Conservation (phyloP, 2,113 vertebrate species). For the Mystacornis crossleyi region DNA sequence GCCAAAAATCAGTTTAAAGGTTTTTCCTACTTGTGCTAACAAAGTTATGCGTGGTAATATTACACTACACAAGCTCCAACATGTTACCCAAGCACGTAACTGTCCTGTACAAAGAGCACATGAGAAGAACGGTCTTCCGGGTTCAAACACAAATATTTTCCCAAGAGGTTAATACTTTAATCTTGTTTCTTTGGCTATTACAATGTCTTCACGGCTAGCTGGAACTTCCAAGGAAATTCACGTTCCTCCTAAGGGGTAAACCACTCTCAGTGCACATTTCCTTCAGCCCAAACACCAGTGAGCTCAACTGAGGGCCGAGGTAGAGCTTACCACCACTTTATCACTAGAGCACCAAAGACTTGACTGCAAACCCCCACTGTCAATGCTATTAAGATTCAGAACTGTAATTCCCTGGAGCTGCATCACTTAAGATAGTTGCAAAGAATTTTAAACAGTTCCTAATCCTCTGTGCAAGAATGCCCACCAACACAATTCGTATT, state of each 20-base stretch:
- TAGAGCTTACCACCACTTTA: not conserved
- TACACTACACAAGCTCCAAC: not conserved
- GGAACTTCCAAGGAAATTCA: not conserved
- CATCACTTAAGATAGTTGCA: not conserved
- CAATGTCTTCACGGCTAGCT: fast-evolving
- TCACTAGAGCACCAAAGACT: not conserved
- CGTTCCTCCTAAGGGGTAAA: not conserved
- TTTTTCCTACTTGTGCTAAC: not conserved
- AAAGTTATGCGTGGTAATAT: not conserved
- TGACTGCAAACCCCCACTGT: not conserved
- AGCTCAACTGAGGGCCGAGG: not conserved
- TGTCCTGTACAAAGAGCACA: not conserved
- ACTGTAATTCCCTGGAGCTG: not conserved
- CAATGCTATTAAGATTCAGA: not conserved
- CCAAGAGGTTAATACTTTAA: not conserved
- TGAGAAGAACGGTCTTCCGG: not conserved
- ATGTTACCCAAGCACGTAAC: not conserved
- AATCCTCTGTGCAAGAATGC: not conserved
- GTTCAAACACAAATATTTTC: not conserved
- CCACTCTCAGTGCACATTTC: not conserved
- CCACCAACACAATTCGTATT: not conserved
- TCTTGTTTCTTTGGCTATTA: not conserved
- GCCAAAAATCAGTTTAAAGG: not conserved
- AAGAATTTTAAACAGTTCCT: not conserved
- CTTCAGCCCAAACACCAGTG: not conserved